phyloP scores from a whole-genome alignment of 2,113 vertebrate genomes.

The Otus sunia region DNA sequence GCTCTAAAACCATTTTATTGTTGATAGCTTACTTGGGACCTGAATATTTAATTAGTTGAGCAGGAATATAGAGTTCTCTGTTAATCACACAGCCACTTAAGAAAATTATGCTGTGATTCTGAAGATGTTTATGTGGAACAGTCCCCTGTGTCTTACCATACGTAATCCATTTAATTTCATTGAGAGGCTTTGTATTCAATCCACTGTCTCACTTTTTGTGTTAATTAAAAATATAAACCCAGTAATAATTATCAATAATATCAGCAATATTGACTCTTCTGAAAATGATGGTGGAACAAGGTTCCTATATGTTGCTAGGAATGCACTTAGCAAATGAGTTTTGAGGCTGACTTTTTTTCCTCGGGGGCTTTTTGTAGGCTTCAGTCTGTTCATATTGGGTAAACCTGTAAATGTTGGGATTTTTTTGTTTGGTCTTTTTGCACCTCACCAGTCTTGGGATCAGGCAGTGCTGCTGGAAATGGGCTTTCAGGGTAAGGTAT shows the following conservation, averaged over 20 bases:
- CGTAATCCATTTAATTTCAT: background rate
- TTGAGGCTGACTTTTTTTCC: background rate
- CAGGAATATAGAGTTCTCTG: background rate
- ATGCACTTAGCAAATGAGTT: background rate
- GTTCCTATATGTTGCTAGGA: background rate
- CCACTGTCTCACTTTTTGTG: background rate
- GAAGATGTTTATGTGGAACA: background rate
- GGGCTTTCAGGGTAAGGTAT: background rate
- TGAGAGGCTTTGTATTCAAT: background rate
- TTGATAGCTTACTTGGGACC: background rate
- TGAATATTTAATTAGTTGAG: background rate
- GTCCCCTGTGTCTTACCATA: background rate
- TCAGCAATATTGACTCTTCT: background rate
- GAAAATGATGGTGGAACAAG: background rate
- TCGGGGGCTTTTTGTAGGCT: background rate
- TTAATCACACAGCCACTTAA: background rate
- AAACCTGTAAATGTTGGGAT: background rate
- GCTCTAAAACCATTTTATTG: background rate
- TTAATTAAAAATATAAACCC: background rate
- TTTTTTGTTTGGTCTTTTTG: background rate
- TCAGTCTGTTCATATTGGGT: background rate
- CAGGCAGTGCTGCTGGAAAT: background rate
- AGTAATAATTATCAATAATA: background rate
- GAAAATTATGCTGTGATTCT: background rate
- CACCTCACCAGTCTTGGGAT: background rate